Base-by-base conservation (phyloP, 2,888 invertebrate species). In the Cataglyphis albicans region DNA sequence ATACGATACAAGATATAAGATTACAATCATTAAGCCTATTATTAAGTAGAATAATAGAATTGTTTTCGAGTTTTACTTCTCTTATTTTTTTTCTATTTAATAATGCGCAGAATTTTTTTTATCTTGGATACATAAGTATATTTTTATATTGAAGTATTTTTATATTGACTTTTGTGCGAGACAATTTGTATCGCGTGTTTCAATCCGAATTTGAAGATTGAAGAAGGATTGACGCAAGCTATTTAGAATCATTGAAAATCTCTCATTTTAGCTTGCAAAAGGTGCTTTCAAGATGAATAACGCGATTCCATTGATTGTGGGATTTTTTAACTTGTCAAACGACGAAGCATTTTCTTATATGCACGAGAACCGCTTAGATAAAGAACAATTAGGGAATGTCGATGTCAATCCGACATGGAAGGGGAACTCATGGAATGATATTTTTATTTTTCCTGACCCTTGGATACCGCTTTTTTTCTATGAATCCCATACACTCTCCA, bases 211-310 rank as follows among this genome's bases (percentile, higher is more conserved):
- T 68, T n/a, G n/a, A 52, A 32, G n/a, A 52, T 67, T 32, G 32
- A 1, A n/a, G 12, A 5, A 29, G 7, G 2, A 44, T 32, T 48
- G 0, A 3, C 21, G 15, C 44, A 64, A 48, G n/a, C 1, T n/a
- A 55, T 18, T 76, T 57, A 3, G 29, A 21, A 32, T 29, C 0
- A 55, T 12, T 68, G 41, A 3, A 32, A 21, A 21, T 29, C 0
- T 44, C 44, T 18, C 44, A 5, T 72, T 72, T 59, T 18, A 80
- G 78, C 72, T 80, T 1, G 67, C 78, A 3, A 70, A 25, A 57
- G 18, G 10, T 0, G 12, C 35, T 12, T 57, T 32, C 0, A 3
- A n/a, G 4, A 2, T n/a, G 12, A 21, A 52, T 0, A 35, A 6
- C 5, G 21, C 44, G 12, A 32, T 78, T 59, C 32, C 25, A 0